Evolutionary conservation across 2,888 invertebrate species (phyloP).

Genomic region (Miltochrista miniata): DNA sequence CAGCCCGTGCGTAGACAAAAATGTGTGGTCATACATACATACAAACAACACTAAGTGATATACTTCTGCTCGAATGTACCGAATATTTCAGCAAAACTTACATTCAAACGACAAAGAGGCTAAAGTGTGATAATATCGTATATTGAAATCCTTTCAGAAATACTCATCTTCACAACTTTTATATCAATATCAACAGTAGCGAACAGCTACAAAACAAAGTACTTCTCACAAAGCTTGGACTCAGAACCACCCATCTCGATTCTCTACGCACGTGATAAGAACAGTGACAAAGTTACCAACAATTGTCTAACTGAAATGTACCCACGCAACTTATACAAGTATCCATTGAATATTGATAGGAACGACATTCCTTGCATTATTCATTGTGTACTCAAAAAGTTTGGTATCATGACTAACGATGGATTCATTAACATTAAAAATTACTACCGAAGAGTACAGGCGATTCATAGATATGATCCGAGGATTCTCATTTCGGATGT

Average conservation of each 20-base stretch:
- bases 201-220: conserved; percentile 55
- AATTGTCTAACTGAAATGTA: conserved; percentile 75
- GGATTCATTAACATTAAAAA: conserved; percentile 72
- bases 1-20: no score
- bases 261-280: conserved; percentile 69
- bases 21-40: no score
- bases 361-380: conserved; percentile 76
- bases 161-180: conserved; percentile 47
- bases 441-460: conserved; percentile 71
- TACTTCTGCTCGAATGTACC: no score
- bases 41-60: no score
- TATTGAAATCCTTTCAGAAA: conserved; percentile 59
- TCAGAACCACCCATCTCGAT: conserved; percentile 69
- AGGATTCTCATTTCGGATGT: conserved; percentile 76
- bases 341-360: conserved; percentile 67
- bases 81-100: background rate
- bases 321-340: conserved; percentile 70
- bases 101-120: background rate
- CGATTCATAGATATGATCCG: conserved; percentile 74
- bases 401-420: conserved; percentile 76
- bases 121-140: conserved; percentile 18
- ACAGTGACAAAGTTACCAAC: conserved; percentile 65
- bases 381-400: conserved; percentile 75
- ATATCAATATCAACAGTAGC: conserved; percentile 50
- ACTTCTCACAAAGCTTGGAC: conserved; percentile 65